Conservation (phyloP, 2,113 vertebrate genomes). For the Hassar affinis region DNA sequence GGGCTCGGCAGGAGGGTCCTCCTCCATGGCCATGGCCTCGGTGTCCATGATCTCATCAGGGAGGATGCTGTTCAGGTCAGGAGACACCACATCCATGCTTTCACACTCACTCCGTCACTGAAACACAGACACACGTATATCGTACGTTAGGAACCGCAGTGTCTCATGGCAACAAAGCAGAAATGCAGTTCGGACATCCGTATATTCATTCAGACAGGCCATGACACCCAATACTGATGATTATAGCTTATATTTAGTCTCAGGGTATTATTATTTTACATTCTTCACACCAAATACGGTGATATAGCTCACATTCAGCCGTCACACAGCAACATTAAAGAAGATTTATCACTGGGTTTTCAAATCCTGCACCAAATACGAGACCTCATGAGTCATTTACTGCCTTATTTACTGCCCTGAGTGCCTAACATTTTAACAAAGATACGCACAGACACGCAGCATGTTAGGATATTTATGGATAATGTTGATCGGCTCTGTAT, state of each 20-base stretch:
- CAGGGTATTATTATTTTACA: not conserved
- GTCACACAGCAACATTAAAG: not conserved
- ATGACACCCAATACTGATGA: too few species aligned
- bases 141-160: not conserved
- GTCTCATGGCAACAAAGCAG: too few species aligned
- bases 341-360: not conserved
- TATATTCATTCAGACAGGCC: too few species aligned
- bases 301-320: not conserved
- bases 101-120: slow-evolving; percentile 63
- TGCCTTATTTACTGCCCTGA: too few species aligned
- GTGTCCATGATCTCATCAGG: slow-evolving; percentile 99
- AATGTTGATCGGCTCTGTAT: too few species aligned
- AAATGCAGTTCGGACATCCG: too few species aligned
- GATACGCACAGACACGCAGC: too few species aligned
- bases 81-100: slow-evolving; percentile 94
- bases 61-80: slow-evolving; percentile 95
- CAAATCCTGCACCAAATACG: too few species aligned
- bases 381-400: too few species aligned
- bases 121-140: slow-evolving; percentile 43
- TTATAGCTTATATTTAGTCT: too few species aligned
- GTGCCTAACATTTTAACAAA: too few species aligned
- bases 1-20: slow-evolving; percentile 82
- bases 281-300: not conserved
- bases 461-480: too few species aligned
- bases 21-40: slow-evolving; percentile 82